A percentile compares a stretch with the other conserved stretches of the same genome.
Evolutionary conservation across 2,888 invertebrate genomes (phyloP).

Genomic region (Girardia tigrina): DNA sequence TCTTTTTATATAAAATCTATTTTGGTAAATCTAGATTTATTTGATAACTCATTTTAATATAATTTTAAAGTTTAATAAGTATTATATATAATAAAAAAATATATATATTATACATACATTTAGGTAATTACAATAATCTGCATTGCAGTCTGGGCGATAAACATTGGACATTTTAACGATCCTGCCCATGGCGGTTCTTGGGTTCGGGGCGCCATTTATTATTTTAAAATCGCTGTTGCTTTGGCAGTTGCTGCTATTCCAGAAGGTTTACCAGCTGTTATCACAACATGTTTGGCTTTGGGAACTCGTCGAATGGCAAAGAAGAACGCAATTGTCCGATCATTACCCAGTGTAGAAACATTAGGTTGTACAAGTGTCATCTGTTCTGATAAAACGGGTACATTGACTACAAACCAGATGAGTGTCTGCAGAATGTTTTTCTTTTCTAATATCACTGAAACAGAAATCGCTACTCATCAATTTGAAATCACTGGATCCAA

Average conservation of each 20-base stretch:
- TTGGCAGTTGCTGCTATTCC: conserved; percentile 98
- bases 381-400: conserved; percentile 99
- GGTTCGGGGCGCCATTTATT: conserved; percentile 98
- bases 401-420: conserved; percentile 98
- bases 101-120: too few species aligned
- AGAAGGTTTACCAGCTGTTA: conserved; percentile 98
- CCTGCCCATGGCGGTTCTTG: conserved; percentile 93
- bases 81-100: too few species aligned
- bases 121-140: conserved; percentile 86
- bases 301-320: conserved; percentile 95
- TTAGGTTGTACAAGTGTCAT: conserved; percentile 98
- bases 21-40: too few species aligned
- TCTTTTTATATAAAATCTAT: too few species aligned
- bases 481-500: conserved; percentile 35
- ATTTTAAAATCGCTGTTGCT: conserved; percentile 99
- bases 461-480: conserved; percentile 21
- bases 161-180: conserved; percentile 91
- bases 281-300: conserved; percentile 95
- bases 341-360: conserved; percentile 95
- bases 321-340: conserved; percentile 98
- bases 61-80: too few species aligned
- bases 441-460: conserved; percentile 32
- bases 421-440: conserved; percentile 69
- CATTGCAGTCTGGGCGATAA: conserved; percentile 99
- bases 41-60: too few species aligned